Base-by-base conservation (phyloP, 2,888 invertebrate species). In the Dynastes maya region DNA sequence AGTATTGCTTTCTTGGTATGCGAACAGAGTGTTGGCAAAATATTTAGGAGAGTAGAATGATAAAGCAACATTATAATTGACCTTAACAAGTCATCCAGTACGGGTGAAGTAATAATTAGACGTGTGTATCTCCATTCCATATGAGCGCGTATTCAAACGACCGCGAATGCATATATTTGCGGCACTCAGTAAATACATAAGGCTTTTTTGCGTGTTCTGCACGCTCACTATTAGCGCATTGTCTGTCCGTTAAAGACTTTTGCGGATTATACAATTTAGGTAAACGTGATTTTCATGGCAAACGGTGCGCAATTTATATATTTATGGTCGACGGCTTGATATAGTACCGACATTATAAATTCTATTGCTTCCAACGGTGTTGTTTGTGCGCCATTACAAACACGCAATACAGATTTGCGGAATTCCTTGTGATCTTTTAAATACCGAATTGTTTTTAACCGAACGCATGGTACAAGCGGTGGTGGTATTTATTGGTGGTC, bases 261-360 rank as follows among this genome's bases (percentile, higher is more conserved):
- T 40, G 58, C 72, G 16, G 58, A 72, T 72, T 58, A 58, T 58
- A 58, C 72, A 37, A 72, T 72, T 58, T 58, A 61, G 40, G 58
- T 72, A 72, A 72, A 58, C 58, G 40, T 40, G 51, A 72, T 61
- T 58, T 58, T 58, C 27, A 72, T 53, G 37, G 58, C 40, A 58
- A 67, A 40, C 58, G 40, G 58, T 72, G 58, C 11, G 58, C 58
- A 72, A 72, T 72, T 72, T 72, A 72, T 72, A 58, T 32, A 72
- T 58, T 70, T 70, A 70, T 37, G 40, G 58, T 58, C 72, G 37
- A 58, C 40, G 16, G 37, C 11, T 32, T 72, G 45, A 58, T 58
- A 61, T 72, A 72, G 58, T 71, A 16, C 16, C 37, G 11, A 40
- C 58, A 72, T 72, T 58, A 72, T 58, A 40, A 58, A 58, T 72